Conservation (phyloP, 2,888 invertebrate genomes). For the Pegoplata infirma region DNA sequence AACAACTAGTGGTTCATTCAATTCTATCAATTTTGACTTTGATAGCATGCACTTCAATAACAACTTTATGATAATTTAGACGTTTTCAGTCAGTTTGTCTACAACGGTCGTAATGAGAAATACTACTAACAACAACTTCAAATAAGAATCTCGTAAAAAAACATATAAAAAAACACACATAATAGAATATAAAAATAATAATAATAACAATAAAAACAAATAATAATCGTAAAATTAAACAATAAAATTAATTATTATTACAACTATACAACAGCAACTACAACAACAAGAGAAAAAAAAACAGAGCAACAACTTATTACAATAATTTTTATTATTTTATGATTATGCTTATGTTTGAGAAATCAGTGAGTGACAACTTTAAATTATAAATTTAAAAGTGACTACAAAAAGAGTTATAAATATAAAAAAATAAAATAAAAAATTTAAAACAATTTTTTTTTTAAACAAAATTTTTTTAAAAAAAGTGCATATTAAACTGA, state of each 20-base stretch:
- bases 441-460: constrained; percentile 47
- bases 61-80: constrained; percentile 59
- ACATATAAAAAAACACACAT: not conserved
- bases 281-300: constrained; percentile 10
- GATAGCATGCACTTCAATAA: constrained; percentile 52
- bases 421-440: constrained; percentile 31
- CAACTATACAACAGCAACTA: constrained; percentile 16
- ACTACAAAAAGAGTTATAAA: constrained; percentile 16
- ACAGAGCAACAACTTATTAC: constrained; percentile 47
- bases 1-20: constrained; percentile 62
- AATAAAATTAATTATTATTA: constrained; percentile 66
- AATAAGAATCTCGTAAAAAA: constrained; percentile 35
- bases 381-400: too few relatives aligned
- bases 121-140: constrained; percentile 50
- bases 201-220: constrained; percentile 56
- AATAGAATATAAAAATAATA: constrained; percentile 29
- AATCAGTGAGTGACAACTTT: not conserved
- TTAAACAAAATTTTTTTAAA: constrained; percentile 45
- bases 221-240: constrained; percentile 54
- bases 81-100: constrained; percentile 62
- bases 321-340: constrained; percentile 64
- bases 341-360: constrained; percentile 47
- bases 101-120: constrained; percentile 60
- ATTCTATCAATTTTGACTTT: constrained; percentile 37
- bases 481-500: constrained; percentile 60